Conservation (phyloP, 2,113 vertebrate species). For the Gyps fulvus region DNA sequence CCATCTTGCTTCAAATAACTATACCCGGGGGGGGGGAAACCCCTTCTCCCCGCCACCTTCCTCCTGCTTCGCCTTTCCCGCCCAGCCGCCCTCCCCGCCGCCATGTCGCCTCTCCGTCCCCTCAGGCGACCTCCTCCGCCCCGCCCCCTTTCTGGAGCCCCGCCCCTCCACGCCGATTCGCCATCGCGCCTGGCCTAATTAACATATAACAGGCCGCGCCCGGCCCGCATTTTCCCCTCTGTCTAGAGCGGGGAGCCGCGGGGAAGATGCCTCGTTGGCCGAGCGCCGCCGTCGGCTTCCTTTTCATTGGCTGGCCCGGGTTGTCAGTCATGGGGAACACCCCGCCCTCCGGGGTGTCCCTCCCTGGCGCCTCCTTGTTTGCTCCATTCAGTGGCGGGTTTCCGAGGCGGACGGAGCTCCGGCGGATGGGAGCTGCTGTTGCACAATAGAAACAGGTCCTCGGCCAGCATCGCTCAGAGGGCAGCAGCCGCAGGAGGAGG, state of each 20-base stretch:
- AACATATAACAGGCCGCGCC: no score
- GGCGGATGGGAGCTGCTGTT: not conserved
- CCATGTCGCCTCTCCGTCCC: no score
- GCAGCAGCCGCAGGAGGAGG: not conserved
- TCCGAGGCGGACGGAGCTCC: not conserved
- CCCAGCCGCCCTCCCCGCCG: no score
- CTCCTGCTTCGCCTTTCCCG: no score
- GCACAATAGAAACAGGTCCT: not conserved
- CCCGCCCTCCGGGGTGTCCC: slow-evolving; percentile 24
- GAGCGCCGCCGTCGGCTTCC: fast-evolving
- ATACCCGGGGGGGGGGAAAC: fast-evolving
- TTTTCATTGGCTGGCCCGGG: fast-evolving
- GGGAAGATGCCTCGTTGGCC: not conserved
- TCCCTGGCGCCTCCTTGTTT: not conserved
- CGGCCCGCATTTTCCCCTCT: no score
- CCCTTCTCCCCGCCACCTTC: fast-evolving
- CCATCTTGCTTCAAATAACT: not conserved
- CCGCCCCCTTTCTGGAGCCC: no score
- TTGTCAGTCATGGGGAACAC: fast-evolving
- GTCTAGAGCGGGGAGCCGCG: not conserved
- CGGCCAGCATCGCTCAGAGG: not conserved
- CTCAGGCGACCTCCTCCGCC: no score
- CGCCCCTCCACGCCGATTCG: no score
- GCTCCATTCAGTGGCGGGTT: not conserved
- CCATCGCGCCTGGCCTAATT: no score